phyloP scores from a whole-genome alignment of 2,113 vertebrate genomes.

The Pteronura brasiliensis region DNA sequence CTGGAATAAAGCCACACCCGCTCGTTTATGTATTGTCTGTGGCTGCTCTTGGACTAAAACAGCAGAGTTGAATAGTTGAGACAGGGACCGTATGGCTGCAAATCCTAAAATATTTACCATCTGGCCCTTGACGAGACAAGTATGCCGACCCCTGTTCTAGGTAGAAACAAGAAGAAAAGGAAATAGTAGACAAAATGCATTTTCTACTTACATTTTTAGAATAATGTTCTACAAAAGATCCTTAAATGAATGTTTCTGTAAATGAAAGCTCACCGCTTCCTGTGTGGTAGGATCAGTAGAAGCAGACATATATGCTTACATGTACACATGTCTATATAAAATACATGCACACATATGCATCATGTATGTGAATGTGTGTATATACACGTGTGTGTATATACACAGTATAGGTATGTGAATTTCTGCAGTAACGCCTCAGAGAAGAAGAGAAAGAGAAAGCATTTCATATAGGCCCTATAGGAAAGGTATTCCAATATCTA shows the following conservation, averaged over 20 bases:
- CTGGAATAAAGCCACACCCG: background rate
- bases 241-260: background rate
- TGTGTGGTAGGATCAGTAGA: background rate
- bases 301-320: background rate
- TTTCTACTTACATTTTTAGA: background rate
- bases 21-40: background rate
- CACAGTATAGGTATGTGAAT: background rate
- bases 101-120: constrained; percentile 9
- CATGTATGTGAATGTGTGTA: background rate
- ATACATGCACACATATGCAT: background rate
- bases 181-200: background rate
- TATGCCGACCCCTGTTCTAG: background rate
- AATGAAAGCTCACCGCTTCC: background rate
- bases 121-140: background rate
- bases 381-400: background rate
- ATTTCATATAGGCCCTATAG: background rate
- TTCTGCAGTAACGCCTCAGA: background rate
- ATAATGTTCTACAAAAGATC: background rate
- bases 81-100: background rate
- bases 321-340: background rate
- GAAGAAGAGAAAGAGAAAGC: background rate
- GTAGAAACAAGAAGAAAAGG: background rate
- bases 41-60: background rate
- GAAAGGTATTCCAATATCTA: background rate
- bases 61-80: background rate